phyloP scores from a whole-genome alignment of 1,140 invertebrate species.

The Drosophila pseudoananassae region DNA sequence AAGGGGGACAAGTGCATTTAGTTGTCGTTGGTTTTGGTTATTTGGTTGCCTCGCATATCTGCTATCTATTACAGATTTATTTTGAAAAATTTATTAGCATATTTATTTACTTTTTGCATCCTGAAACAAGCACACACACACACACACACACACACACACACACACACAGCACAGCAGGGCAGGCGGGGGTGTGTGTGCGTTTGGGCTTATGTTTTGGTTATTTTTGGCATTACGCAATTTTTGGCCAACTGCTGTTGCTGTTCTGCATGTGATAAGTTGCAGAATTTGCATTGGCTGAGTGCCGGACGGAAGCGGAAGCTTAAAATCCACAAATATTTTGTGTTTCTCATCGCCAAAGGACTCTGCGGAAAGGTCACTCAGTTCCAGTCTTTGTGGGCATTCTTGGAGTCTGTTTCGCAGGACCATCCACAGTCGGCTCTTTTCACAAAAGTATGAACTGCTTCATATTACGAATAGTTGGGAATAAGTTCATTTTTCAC shows the following conservation, averaged over 20 bases:
- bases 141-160: not conserved
- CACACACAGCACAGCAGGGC: not conserved
- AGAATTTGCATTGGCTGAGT: constrained; percentile 37
- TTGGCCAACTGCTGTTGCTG: constrained; percentile 36
- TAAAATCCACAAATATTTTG: constrained; percentile 2
- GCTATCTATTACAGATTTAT: constrained; percentile 80
- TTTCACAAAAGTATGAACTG: no score
- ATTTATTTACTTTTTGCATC: constrained; percentile 73
- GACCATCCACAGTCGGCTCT: no score
- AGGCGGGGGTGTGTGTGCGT: constrained; percentile 22
- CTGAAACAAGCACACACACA: not conserved
- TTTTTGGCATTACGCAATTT: constrained; percentile 75
- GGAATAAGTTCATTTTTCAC: not conserved
- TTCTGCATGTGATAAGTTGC: constrained; percentile 44
- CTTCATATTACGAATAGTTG: not conserved
- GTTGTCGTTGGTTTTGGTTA: constrained; percentile 57
- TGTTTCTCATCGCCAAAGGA: not conserved
- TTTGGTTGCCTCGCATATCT: constrained; percentile 73
- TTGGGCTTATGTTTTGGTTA: constrained; percentile 67
- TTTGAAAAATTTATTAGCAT: constrained; percentile 82
- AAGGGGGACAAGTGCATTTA: constrained; percentile 43
- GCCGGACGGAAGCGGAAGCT: not conserved
- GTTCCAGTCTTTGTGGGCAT: no score
- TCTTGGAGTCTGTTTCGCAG: no score
- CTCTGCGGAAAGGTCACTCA: no score